These are phyloP conservation scores for Horisme vitalbata DNA, from an alignment of 2,888 invertebrate genomes.

Conservation along the genomic window DNA sequence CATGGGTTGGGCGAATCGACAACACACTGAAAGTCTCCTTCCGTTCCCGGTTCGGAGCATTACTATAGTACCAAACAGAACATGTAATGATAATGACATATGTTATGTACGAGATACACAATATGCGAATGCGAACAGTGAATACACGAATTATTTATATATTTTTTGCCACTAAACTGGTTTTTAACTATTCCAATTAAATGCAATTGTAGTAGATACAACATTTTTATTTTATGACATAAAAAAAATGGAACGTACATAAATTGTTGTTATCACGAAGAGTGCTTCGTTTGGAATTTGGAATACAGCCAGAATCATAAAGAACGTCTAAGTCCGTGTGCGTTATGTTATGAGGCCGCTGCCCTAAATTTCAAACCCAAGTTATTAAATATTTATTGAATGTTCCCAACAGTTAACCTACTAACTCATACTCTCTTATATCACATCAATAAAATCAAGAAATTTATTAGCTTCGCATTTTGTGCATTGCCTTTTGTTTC, in stretches of 20 bases:
- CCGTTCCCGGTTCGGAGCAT: constrained; percentile 62
- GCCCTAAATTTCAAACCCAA: constrained; percentile 61
- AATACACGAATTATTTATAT: no score
- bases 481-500: no score
- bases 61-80: not conserved
- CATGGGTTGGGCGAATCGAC: constrained; percentile 68
- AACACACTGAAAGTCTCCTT: constrained; percentile 69
- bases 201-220: not conserved
- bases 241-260: constrained; percentile 53
- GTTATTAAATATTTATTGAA: constrained; percentile 60
- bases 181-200: not conserved
- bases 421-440: constrained; percentile 21
- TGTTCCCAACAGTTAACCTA: constrained; percentile 39
- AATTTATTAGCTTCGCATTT: constrained; percentile 5
- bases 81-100: not conserved
- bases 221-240: constrained; percentile 32
- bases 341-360: constrained; percentile 58
- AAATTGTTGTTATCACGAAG: constrained; percentile 54
- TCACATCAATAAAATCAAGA: constrained; percentile 14
- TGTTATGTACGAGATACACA: no score
- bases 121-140: no score
- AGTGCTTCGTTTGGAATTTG: constrained; percentile 56
- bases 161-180: not conserved
- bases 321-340: constrained; percentile 53
- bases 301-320: constrained; percentile 68